Conservation (phyloP, 2,888 invertebrate species). For the Standfussiana lucernea region DNA sequence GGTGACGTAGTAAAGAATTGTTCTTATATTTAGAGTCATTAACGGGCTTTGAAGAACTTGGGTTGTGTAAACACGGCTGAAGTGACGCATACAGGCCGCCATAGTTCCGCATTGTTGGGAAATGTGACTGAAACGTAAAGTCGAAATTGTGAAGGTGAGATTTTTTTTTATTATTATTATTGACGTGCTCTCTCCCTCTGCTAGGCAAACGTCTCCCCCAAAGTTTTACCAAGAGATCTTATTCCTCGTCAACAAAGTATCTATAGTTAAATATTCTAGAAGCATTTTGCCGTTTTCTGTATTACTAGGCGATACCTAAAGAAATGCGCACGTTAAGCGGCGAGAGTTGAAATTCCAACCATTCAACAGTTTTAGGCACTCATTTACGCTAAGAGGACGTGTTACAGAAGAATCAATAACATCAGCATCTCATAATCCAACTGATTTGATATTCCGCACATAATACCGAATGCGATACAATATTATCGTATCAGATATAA, state of each 20-base stretch:
- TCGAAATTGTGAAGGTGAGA: not conserved
- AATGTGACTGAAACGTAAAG: constrained; percentile 16
- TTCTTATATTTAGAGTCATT: constrained; percentile 63
- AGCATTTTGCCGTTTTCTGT: not conserved
- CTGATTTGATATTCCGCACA: too few relatives aligned
- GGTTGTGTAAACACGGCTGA: constrained; percentile 37
- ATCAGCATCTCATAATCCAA: too few relatives aligned
- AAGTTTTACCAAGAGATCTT: not conserved
- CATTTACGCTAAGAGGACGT: not conserved
- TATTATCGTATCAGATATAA: too few relatives aligned
- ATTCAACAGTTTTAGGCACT: not conserved
- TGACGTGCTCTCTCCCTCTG: not conserved
- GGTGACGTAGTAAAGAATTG: constrained; percentile 43
- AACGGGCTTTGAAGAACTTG: constrained; percentile 48
- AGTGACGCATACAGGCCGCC: constrained; percentile 49
- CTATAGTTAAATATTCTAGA: not conserved
- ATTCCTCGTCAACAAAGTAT: not conserved
- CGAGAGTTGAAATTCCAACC: not conserved
- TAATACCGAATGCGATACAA: too few relatives aligned
- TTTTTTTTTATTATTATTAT: not conserved
- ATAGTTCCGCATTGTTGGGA: constrained; percentile 53
- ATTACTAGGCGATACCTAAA: not conserved
- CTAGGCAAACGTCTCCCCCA: too few relatives aligned
- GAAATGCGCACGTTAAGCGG: not conserved
- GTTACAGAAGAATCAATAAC: too few relatives aligned